Evolutionary conservation across 2,797 vertebrate genomes (phyloP).

Genomic region (Ibycter americanus): DNA sequence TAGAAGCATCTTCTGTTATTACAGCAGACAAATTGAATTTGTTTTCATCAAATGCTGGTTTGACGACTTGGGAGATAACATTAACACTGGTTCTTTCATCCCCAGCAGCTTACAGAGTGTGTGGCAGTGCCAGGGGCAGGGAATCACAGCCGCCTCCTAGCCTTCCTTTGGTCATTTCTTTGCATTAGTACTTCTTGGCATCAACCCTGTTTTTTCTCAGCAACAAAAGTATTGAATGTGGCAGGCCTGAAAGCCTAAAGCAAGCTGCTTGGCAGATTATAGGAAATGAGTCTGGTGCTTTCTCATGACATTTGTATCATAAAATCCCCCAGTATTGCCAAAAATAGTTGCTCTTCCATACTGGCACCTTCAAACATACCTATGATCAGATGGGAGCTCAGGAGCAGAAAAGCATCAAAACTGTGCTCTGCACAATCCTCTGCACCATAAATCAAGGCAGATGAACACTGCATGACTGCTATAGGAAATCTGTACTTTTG

Average conservation of each 20-base stretch:
- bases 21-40: slow-evolving; percentile 59
- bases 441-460: background rate
- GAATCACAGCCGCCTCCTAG: background rate
- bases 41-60: slow-evolving; percentile 26
- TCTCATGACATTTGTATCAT: background rate
- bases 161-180: background rate
- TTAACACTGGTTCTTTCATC: slow-evolving; percentile 5
- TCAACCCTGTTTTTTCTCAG: background rate
- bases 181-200: background rate
- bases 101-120: background rate
- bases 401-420: background rate
- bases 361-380: accelerated
- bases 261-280: background rate
- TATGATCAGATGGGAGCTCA: background rate
- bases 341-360: background rate
- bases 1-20: slow-evolving; percentile 54
- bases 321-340: background rate
- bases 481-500: background rate
- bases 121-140: background rate
- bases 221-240: background rate
- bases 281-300: background rate
- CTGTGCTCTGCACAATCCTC: background rate
- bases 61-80: slow-evolving; percentile 30
- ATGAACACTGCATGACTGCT: background rate
- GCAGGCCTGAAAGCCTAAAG: background rate